Percentiles rank a stretch among this genome's conserved stretches.
Conservation (phyloP, 2,888 invertebrate genomes). For the Malthinus seriepunctatus region DNA sequence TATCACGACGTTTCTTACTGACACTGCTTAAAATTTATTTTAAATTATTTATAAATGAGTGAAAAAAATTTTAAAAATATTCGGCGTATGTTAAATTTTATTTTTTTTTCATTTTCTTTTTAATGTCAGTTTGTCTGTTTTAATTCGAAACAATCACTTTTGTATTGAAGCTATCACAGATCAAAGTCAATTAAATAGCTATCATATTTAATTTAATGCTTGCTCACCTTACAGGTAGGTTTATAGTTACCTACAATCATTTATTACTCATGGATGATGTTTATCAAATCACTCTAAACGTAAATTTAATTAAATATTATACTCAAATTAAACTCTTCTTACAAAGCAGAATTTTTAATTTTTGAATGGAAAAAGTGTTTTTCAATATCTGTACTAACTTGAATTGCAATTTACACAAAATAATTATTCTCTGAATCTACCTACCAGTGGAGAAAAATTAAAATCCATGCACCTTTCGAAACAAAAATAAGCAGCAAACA, state of each 20-base stretch:
- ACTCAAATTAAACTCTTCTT: no score
- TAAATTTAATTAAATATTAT: slow-evolving; percentile 4
- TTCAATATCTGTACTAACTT: no score
- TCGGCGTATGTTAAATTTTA: no score
- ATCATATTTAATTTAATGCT: slow-evolving; percentile 2
- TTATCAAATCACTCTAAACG: slow-evolving; percentile 2
- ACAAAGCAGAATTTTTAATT: no score
- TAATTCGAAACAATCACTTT: not conserved
- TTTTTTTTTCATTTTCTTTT: no score
- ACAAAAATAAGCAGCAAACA: no score
- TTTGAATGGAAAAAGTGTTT: no score
- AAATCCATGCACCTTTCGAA: no score
- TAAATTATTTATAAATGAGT: not conserved
- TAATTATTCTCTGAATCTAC: no score
- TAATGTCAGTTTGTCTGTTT: slow-evolving; percentile 4
- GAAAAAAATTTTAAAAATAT: slow-evolving; percentile 1
- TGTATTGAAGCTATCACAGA: not conserved
- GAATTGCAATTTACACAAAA: no score
- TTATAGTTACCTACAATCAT: not conserved
- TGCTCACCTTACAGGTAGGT: slow-evolving; percentile 5
- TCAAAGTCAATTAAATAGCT: slow-evolving; percentile 4
- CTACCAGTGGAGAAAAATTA: no score
- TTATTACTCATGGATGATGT: not conserved
- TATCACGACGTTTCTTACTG: not conserved
- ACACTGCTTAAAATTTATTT: slow-evolving; percentile 4